Evolutionary conservation across 2,888 invertebrate species (phyloP).

Genomic region (Diarsia rubi): DNA sequence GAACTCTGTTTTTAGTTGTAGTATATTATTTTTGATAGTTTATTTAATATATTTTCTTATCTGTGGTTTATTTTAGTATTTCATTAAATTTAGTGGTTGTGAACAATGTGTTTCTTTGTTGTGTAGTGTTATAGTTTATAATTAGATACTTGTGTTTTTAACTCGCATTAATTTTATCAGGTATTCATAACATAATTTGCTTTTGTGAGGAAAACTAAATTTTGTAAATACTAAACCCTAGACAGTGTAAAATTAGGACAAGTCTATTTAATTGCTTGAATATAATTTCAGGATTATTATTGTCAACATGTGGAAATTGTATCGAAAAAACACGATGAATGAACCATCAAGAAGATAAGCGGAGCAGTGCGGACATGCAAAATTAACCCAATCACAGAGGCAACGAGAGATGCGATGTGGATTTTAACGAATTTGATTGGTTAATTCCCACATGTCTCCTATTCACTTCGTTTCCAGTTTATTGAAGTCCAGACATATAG

Average conservation of each 20-base stretch:
- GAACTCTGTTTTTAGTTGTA: slow-evolving; percentile 1
- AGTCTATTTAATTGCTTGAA: background rate
- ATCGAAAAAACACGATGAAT: background rate
- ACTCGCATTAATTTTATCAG: background rate
- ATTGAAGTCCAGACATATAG: background rate
- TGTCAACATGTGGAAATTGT: background rate
- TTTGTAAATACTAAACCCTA: background rate
- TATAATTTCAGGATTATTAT: background rate
- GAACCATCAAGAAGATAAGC: background rate
- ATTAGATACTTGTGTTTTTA: background rate
- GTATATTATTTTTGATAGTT: slow-evolving; percentile 32
- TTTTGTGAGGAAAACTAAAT: background rate
- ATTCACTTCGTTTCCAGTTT: background rate
- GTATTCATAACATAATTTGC: background rate
- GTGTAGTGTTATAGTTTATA: background rate
- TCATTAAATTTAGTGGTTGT: slow-evolving; percentile 8
- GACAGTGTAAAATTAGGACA: background rate
- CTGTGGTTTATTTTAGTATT: slow-evolving; percentile 12
- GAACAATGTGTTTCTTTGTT: slow-evolving; percentile 16
- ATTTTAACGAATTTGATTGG: background rate
- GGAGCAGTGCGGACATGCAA: background rate
- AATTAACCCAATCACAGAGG: background rate
- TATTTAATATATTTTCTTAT: slow-evolving; percentile 24
- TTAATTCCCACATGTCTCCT: background rate
- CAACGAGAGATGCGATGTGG: background rate